A percentile compares a stretch with the other conserved stretches of the same genome.
phyloP scores from a whole-genome alignment of 2,888 invertebrate species.

The Dermolepida albohirtum region DNA sequence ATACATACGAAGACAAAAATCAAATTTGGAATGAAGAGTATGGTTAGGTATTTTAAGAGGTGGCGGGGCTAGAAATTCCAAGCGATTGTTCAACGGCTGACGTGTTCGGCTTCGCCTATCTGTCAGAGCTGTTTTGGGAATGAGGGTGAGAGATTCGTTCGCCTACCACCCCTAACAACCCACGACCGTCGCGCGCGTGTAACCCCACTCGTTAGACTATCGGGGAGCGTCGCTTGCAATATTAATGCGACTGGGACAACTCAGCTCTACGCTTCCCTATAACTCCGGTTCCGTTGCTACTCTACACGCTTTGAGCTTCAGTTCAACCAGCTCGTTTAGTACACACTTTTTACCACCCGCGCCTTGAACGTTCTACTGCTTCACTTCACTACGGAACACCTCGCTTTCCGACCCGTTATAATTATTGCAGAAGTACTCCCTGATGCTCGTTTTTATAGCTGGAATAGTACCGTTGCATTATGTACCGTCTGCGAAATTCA shows the following conservation, averaged over 20 bases:
- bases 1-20: too few relatives aligned
- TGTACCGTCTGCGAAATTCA: constrained; percentile 40
- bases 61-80: constrained; percentile 48
- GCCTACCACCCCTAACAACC: constrained; percentile 44
- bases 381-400: constrained; percentile 42
- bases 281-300: constrained; percentile 40
- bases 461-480: constrained; percentile 34
- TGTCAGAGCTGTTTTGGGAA: constrained; percentile 55
- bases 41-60: constrained; percentile 30
- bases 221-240: constrained; percentile 61
- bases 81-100: constrained; percentile 53
- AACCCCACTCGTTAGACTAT: constrained; percentile 61
- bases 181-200: constrained; percentile 52
- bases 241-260: constrained; percentile 60
- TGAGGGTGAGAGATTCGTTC: constrained; percentile 11
- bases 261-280: constrained; percentile 44
- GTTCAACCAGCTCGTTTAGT: constrained; percentile 16
- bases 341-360: constrained; percentile 34
- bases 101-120: constrained; percentile 53
- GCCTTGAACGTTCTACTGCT: constrained; percentile 44
- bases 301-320: constrained; percentile 40
- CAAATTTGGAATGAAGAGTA: background rate
- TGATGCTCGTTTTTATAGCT: constrained; percentile 49
- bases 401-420: constrained; percentile 44
- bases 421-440: constrained; percentile 49